Percentiles rank a stretch among this genome's conserved stretches.
Evolutionary conservation across 2,888 invertebrate genomes (phyloP).

Genomic region (Tipula vernalis): DNA sequence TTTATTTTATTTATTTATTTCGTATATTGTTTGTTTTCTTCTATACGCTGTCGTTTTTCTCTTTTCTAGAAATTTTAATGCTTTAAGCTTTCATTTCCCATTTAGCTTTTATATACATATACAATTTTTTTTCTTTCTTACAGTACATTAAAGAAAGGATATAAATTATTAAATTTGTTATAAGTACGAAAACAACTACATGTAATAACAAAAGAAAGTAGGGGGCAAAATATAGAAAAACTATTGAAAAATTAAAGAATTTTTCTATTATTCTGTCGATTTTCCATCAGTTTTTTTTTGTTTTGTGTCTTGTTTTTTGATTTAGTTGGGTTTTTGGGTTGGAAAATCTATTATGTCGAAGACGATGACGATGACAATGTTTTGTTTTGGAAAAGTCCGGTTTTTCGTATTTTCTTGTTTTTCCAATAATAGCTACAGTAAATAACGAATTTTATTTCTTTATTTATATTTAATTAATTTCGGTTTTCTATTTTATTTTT

Average conservation of each 20-base stretch:
- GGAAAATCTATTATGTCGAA: neutral
- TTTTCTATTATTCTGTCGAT: neutral
- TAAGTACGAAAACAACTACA: neutral
- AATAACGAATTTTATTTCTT: neutral
- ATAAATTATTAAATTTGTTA: conserved; percentile 4
- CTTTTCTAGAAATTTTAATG: neutral
- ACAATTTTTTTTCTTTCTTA: neutral
- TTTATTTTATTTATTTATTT: neutral
- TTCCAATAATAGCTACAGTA: neutral
- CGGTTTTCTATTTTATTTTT: neutral
- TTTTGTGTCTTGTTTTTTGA: neutral
- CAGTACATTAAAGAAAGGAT: conserved; percentile 4
- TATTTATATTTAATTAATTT: neutral
- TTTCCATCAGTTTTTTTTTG: neutral
- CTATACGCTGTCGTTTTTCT: neutral
- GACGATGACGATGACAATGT: neutral
- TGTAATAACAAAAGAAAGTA: neutral
- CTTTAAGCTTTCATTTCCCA: neutral
- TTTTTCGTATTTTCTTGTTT: neutral
- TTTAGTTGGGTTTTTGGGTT: neutral
- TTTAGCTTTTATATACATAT: neutral
- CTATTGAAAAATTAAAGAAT: neutral
- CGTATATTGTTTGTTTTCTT: neutral
- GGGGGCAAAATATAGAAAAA: neutral
- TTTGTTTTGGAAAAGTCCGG: neutral